A percentile compares a stretch with the other conserved stretches of the same genome.
Evolutionary conservation across 2,888 invertebrate genomes (phyloP).

Genomic region (Drosophila bunnanda): DNA sequence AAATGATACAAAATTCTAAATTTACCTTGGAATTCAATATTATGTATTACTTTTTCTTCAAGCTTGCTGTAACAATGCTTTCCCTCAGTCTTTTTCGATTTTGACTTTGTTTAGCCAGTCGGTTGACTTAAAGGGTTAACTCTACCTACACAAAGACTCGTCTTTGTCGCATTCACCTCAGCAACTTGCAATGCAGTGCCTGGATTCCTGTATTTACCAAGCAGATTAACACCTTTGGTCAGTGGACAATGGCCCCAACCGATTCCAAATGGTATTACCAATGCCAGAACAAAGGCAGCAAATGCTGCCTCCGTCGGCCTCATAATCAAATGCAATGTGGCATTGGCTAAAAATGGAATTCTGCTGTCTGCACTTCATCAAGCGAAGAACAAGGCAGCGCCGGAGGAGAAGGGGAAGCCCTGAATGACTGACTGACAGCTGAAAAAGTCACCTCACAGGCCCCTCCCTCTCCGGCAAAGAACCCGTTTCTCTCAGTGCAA

Average conservation of each 20-base stretch:
- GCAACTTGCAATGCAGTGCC: constrained; percentile 6
- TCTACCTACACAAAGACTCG: constrained; percentile 28
- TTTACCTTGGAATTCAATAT: no score
- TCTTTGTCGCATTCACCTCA: constrained; percentile 31
- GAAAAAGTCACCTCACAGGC: constrained; percentile 55
- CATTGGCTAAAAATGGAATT: constrained; percentile 80
- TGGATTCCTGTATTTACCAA: constrained; percentile 60
- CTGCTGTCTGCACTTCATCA: constrained; percentile 78
- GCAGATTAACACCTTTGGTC: constrained; percentile 68
- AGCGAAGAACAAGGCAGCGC: neutral
- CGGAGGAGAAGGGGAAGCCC: constrained; percentile 13
- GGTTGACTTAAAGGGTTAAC: neutral
- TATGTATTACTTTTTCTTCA: neutral
- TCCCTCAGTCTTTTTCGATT: neutral
- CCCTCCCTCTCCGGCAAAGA: constrained; percentile 24
- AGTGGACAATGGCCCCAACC: constrained; percentile 34
- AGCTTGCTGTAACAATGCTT: neutral
- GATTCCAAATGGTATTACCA: constrained; percentile 53
- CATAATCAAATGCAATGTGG: constrained; percentile 77
- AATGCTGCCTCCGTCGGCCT: constrained; percentile 31
- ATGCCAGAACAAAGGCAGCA: constrained; percentile 15
- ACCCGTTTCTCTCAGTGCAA: constrained; percentile 58
- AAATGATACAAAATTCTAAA: neutral
- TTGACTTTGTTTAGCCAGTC: no score
- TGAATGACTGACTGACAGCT: constrained; percentile 45